phyloP scores from a whole-genome alignment of 2,888 invertebrate genomes.

The Pantelozetes paolii region DNA sequence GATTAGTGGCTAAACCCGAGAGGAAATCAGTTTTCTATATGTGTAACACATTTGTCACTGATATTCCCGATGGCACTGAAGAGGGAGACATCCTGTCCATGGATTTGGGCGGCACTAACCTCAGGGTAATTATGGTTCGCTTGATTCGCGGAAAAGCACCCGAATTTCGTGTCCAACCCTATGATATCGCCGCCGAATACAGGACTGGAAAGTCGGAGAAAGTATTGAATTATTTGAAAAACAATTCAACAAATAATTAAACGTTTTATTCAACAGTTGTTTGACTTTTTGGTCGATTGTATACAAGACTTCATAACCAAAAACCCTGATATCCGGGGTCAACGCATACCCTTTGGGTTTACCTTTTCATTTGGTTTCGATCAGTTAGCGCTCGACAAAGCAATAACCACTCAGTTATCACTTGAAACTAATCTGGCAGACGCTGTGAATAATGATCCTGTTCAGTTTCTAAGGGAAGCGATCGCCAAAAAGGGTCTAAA shows the following conservation, averaged over 20 bases:
- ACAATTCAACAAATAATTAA: neutral
- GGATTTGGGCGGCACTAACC: conserved; percentile 43
- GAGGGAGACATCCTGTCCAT: conserved; percentile 38
- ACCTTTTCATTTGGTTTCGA: conserved; percentile 80
- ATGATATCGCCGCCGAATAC: conserved; percentile 28
- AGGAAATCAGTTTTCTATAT: conserved; percentile 36
- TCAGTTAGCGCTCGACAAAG: conserved; percentile 67
- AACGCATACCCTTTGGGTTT: conserved; percentile 60
- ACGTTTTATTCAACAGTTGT: conserved; percentile 54
- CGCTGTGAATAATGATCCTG: conserved; percentile 62
- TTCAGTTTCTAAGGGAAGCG: conserved; percentile 63
- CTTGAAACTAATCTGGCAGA: conserved; percentile 73
- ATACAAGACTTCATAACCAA: conserved; percentile 53
- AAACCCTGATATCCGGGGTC: neutral
- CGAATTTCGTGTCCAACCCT: conserved; percentile 27
- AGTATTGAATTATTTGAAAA: conserved; percentile 16
- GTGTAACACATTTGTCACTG: conserved; percentile 43
- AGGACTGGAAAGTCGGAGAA: conserved; percentile 23
- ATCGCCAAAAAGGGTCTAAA: conserved; percentile 55
- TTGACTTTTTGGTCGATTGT: conserved; percentile 71
- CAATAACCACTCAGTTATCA: conserved; percentile 73
- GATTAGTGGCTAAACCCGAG: conserved; percentile 23
- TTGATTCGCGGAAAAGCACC: conserved; percentile 27
- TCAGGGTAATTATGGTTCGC: conserved; percentile 32
- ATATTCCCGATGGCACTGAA: conserved; percentile 40